These are phyloP conservation scores for Oreochromis mossambicus DNA, from an alignment of 2,797 vertebrate genomes.

Conservation along the genomic window DNA sequence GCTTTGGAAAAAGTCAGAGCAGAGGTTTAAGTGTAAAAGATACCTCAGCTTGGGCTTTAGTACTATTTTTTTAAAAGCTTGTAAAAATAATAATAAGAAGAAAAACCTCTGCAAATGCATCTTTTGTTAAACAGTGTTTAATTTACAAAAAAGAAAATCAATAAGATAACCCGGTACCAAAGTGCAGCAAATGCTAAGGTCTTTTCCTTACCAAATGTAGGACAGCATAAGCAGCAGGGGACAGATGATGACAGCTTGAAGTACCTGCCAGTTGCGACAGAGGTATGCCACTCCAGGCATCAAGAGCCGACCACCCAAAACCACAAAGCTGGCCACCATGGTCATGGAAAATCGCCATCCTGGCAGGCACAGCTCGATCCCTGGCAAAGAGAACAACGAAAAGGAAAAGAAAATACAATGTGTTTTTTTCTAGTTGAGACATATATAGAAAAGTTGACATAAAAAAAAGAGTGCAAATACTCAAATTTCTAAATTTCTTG, in stretches of 20 bases:
- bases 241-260: conserved; percentile 93
- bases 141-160: not conserved
- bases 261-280: conserved; percentile 92
- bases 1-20: not conserved
- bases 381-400: conserved; percentile 62
- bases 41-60: not conserved
- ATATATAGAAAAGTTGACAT: not conserved
- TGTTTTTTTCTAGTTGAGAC: not conserved
- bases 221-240: conserved; percentile 93
- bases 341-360: conserved; percentile 93
- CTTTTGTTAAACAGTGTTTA: not conserved
- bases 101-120: not conserved
- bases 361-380: conserved; percentile 93
- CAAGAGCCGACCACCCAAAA: conserved; percentile 90
- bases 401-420: not conserved
- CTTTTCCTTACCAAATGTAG: conserved; percentile 88
- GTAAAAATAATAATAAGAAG: not conserved
- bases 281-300: conserved; percentile 90
- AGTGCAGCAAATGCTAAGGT: not conserved
- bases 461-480: not conserved
- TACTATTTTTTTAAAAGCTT: not conserved
- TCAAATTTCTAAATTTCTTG: not conserved
- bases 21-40: conserved; percentile 11
- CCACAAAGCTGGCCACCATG: conserved; percentile 93
- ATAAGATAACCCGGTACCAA: not conserved